These are phyloP conservation scores for Florisuga fusca DNA, from an alignment of 2,797 vertebrate genomes.

Conservation along the genomic window DNA sequence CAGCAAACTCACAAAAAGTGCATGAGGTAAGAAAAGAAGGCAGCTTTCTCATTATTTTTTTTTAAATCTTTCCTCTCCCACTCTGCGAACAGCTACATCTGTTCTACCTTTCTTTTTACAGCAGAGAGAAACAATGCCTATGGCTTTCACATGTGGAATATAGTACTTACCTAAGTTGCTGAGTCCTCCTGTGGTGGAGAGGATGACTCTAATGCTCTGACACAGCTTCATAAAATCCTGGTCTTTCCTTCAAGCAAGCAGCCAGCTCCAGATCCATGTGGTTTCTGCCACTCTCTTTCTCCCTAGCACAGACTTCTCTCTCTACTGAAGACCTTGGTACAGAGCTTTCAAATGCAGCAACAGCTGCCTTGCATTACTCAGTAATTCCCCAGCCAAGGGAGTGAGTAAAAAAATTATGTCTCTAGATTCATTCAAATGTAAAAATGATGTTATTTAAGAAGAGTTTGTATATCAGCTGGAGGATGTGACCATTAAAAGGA, in stretches of 20 bases:
- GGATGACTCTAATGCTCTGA: rapidly evolving
- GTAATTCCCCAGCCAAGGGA: not conserved
- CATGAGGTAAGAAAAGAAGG: not conserved
- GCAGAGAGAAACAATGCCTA: not conserved
- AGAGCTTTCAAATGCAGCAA: not conserved
- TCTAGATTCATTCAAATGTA: not conserved
- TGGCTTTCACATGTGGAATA: not conserved
- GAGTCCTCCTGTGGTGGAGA: not conserved
- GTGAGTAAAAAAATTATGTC: not conserved
- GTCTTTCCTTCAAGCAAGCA: not conserved
- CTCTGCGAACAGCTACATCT: not conserved
- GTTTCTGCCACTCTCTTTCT: not conserved
- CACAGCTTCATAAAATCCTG: not conserved
- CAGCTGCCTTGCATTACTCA: not conserved
- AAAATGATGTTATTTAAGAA: not conserved
- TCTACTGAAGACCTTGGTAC: not conserved
- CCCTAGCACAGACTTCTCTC: not conserved
- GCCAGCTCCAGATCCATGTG: not conserved
- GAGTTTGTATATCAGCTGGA: not conserved
- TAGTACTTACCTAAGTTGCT: not conserved
- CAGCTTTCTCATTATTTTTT: not conserved
- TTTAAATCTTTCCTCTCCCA: not conserved
- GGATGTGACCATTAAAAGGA: not conserved
- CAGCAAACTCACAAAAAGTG: not conserved
- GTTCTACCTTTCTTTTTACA: not conserved